Percentiles rank a stretch among this genome's conserved stretches.
phyloP scores from a whole-genome alignment of 2,797 vertebrate species.

The Pseudomugil gertrudae region DNA sequence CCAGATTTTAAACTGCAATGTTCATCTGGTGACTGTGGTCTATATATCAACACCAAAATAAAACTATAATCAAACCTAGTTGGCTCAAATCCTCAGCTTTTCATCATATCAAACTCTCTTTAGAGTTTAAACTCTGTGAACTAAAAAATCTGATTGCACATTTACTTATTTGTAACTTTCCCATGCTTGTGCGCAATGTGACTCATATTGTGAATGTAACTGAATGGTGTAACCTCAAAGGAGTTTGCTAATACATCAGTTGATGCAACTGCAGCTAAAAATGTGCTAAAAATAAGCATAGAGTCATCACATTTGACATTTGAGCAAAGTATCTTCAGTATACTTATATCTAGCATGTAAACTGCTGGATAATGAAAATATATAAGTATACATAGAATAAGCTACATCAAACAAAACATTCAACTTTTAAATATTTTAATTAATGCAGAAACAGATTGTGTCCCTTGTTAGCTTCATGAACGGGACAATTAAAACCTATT shows the following conservation, averaged over 20 bases:
- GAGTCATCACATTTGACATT: background rate
- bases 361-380: background rate
- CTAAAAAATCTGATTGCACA: no score
- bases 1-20: conserved; percentile 3
- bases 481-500: background rate
- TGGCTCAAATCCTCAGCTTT: background rate
- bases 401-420: background rate
- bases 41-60: background rate
- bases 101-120: background rate
- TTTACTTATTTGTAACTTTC: no score
- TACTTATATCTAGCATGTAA: background rate
- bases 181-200: background rate
- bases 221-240: background rate
- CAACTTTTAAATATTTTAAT: background rate
- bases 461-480: background rate
- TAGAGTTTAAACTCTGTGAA: no score
- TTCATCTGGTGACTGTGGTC: background rate
- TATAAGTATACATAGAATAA: background rate
- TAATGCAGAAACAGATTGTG: background rate
- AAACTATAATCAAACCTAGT: background rate
- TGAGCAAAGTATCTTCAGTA: background rate
- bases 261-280: background rate
- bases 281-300: background rate
- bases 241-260: background rate
- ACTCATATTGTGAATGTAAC: background rate